Evolutionary conservation across 2,888 invertebrate genomes (phyloP).

Genomic region (Meteorus colon): DNA sequence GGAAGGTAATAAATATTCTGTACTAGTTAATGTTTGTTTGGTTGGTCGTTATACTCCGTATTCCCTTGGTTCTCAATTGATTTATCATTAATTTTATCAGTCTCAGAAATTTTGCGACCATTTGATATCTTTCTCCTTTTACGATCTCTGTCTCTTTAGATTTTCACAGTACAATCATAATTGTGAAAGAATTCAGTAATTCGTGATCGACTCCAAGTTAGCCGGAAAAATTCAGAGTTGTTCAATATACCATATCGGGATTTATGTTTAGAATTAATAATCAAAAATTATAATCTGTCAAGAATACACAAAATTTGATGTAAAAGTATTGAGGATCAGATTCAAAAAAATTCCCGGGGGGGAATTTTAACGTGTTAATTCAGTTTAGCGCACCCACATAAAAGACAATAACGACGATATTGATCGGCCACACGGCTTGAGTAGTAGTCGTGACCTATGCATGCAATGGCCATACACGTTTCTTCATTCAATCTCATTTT

Average conservation of each 20-base stretch:
- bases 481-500: conserved; percentile 33
- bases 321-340: too few species aligned
- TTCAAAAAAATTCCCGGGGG: too few species aligned
- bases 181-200: not conserved
- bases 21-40: conserved; percentile 25
- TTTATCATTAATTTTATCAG: conserved; percentile 14
- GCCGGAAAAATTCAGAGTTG: too few species aligned
- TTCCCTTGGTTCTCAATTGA: conserved; percentile 18
- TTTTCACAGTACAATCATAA: not conserved
- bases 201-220: too few species aligned
- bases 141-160: not conserved
- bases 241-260: too few species aligned
- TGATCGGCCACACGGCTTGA: conserved; percentile 4
- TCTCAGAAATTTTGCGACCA: not conserved
- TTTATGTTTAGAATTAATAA: too few species aligned
- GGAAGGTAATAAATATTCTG: conserved; percentile 27
- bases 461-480: not conserved
- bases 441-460: not conserved
- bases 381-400: not conserved
- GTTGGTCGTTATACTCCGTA: conserved; percentile 26
- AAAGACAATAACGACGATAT: not conserved
- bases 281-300: too few species aligned
- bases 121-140: not conserved
- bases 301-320: too few species aligned
- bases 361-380: too few species aligned